Conservation (phyloP, 2,888 invertebrate genomes). For the Sabatieria punctata region DNA sequence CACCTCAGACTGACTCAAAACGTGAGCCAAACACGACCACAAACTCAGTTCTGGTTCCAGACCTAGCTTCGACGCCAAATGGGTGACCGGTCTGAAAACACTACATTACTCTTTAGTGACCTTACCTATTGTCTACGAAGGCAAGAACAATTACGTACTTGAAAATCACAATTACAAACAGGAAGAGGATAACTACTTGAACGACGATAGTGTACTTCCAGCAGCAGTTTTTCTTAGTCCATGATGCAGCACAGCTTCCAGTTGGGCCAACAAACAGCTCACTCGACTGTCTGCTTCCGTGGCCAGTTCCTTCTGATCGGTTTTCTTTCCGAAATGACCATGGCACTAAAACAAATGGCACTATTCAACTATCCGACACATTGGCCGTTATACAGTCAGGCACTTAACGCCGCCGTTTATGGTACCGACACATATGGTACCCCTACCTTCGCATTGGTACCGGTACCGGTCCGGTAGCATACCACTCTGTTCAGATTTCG, state of each 20-base stretch:
- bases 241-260: conserved; percentile 59
- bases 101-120: no score
- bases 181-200: conserved; percentile 54
- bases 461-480: no score
- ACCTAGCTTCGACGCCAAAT: no score
- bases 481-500: no score
- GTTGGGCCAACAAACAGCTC: conserved; percentile 48
- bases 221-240: conserved; percentile 44
- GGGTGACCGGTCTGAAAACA: no score
- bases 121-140: no score
- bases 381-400: background rate
- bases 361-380: background rate
- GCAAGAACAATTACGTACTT: no score
- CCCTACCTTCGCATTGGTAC: no score
- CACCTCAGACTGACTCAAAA: conserved; percentile 68
- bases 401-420: no score
- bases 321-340: conserved; percentile 50
- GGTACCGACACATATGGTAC: no score
- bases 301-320: conserved; percentile 71
- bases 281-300: conserved; percentile 58
- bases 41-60: no score
- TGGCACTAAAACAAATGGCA: conserved; percentile 44
- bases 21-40: conserved; percentile 39
- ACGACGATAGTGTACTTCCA: conserved; percentile 21
- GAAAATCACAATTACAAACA: no score